Conservation (phyloP, 2,888 invertebrate species). For the Muscina levida region DNA sequence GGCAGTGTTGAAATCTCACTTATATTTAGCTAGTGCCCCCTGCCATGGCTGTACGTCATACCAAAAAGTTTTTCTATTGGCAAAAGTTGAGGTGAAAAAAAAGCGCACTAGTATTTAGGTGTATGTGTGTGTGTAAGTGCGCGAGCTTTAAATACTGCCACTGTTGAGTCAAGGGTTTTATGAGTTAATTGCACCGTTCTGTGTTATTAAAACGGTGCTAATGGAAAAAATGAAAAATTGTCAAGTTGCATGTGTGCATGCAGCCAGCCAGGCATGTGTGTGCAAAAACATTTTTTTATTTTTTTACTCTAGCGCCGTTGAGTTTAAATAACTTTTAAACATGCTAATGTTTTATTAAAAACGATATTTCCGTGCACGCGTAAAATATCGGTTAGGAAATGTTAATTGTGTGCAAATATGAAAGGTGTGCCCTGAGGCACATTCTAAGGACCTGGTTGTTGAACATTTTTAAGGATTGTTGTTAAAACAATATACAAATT, state of each 20-base stretch:
- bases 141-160: no score
- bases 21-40: background rate
- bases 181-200: slow-evolving; percentile 18
- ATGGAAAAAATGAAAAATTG: slow-evolving; percentile 25
- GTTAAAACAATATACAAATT: no score
- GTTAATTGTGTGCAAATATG: slow-evolving; percentile 39
- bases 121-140: no score
- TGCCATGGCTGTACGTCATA: background rate
- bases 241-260: background rate
- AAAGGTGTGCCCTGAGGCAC: background rate
- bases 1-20: slow-evolving; percentile 13
- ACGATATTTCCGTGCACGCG: slow-evolving; percentile 19
- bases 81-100: no score
- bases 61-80: background rate
- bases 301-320: background rate
- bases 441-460: background rate
- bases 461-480: background rate
- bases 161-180: background rate
- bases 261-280: background rate
- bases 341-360: slow-evolving; percentile 29
- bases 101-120: no score
- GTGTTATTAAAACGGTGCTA: slow-evolving; percentile 19
- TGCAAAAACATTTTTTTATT: background rate
- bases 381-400: slow-evolving; percentile 30
- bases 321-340: slow-evolving; percentile 20